Conservation (phyloP, 1,140 invertebrate genomes). For the Bombus confusus region DNA sequence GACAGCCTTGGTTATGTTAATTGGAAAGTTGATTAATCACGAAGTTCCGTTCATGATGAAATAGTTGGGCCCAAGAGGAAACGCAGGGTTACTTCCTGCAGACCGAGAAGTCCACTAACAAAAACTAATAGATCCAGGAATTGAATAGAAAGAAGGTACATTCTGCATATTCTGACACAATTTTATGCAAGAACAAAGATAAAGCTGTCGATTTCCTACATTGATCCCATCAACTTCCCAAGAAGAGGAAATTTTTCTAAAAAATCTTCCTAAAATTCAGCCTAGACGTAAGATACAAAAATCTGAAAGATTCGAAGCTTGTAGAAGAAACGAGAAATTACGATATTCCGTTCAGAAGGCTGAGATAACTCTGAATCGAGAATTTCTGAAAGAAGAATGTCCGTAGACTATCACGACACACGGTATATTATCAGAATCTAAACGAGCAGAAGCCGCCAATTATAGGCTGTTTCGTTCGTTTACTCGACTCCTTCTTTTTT, state of each 20-base stretch:
- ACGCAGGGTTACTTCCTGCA: neutral
- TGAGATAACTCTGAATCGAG: neutral
- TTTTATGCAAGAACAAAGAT: neutral
- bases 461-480: constrained; percentile 62
- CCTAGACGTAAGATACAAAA: neutral
- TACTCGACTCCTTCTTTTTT: constrained; percentile 53
- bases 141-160: neutral
- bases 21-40: constrained; percentile 33
- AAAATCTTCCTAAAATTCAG: neutral
- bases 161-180: neutral
- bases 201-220: neutral
- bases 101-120: neutral
- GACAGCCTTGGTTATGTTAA: constrained; percentile 2
- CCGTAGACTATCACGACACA: neutral
- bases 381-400: neutral
- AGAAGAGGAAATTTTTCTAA: neutral
- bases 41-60: constrained; percentile 23
- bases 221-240: no score
- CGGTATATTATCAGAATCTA: constrained; percentile 21
- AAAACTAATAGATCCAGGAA: neutral
- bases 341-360: neutral
- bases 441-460: constrained; percentile 23
- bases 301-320: neutral
- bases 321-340: constrained; percentile 8
- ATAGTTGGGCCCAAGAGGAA: neutral